phyloP scores from a whole-genome alignment of 2,888 invertebrate species.

The Silvanus unidentatus region DNA sequence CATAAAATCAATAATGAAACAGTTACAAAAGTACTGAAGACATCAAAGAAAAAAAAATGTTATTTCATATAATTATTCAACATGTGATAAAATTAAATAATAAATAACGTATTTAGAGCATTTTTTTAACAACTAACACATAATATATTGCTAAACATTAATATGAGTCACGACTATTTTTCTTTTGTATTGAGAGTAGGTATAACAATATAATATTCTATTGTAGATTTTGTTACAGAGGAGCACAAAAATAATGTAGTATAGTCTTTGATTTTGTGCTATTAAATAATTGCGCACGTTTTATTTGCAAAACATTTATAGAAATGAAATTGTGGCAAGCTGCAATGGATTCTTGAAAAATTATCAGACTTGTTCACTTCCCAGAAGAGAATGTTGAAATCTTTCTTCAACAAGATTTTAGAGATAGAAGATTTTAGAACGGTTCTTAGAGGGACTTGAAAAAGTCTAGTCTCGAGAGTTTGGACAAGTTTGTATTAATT shows the following conservation, averaged over 20 bases:
- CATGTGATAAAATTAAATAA: conserved; percentile 26
- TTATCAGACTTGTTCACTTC: too few relatives aligned
- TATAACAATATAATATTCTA: conserved; percentile 23
- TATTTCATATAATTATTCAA: conserved; percentile 12
- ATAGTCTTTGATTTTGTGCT: conserved; percentile 6
- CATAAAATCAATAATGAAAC: too few relatives aligned
- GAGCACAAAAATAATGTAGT: conserved; percentile 6
- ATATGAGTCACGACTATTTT: conserved; percentile 31
- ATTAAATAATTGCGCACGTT: too few relatives aligned
- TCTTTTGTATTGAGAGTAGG: conserved; percentile 5
- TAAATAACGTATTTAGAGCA: conserved; percentile 29
- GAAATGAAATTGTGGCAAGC: too few relatives aligned
- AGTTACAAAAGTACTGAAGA: background rate
- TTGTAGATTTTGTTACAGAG: conserved; percentile 12
- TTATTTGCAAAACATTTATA: too few relatives aligned
- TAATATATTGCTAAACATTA: conserved; percentile 42
- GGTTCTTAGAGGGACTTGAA: too few relatives aligned
- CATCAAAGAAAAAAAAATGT: background rate
- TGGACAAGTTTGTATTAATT: too few relatives aligned
- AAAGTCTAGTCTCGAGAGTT: too few relatives aligned
- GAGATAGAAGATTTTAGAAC: too few relatives aligned
- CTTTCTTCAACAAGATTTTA: too few relatives aligned
- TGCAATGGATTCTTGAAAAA: too few relatives aligned
- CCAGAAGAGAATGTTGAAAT: too few relatives aligned
- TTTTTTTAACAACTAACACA: conserved; percentile 39